phyloP scores from a whole-genome alignment of 2,888 invertebrate genomes.

The Mimachlamys varia region DNA sequence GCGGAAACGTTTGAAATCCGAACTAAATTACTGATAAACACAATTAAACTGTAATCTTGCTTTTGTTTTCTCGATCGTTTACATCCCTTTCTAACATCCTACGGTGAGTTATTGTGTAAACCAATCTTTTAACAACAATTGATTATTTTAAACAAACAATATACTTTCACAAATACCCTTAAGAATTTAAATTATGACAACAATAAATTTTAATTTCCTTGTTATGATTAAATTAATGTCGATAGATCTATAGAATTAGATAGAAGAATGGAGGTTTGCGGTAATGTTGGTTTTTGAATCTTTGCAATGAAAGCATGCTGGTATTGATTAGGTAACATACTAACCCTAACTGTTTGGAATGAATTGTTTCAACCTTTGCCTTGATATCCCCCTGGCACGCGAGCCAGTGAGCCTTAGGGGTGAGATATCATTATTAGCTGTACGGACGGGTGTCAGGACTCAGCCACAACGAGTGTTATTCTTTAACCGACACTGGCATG shows the following conservation, averaged over 20 bases:
- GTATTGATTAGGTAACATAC: not conserved
- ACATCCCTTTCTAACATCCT: not conserved
- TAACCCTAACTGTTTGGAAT: not conserved
- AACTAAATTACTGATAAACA: too few relatives aligned
- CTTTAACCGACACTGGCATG: conserved; percentile 13
- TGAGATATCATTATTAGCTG: conserved; percentile 7
- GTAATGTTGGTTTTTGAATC: conserved; percentile 17
- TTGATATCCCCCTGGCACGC: not conserved
- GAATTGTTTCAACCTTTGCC: not conserved
- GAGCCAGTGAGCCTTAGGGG: not conserved
- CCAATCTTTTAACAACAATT: not conserved
- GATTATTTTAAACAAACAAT: too few relatives aligned
- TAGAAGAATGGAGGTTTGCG: not conserved
- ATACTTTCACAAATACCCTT: not conserved
- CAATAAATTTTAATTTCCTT: not conserved
- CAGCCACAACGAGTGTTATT: not conserved
- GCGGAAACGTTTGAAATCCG: too few relatives aligned
- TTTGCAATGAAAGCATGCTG: not conserved
- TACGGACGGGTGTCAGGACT: not conserved
- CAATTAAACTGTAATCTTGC: not conserved
- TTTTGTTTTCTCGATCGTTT: not conserved
- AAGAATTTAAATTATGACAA: not conserved
- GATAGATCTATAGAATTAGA: not conserved
- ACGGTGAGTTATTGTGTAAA: not conserved
- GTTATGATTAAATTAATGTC: not conserved